Conservation (phyloP, 2,113 vertebrate species). For the Ploceus nigricollis region DNA sequence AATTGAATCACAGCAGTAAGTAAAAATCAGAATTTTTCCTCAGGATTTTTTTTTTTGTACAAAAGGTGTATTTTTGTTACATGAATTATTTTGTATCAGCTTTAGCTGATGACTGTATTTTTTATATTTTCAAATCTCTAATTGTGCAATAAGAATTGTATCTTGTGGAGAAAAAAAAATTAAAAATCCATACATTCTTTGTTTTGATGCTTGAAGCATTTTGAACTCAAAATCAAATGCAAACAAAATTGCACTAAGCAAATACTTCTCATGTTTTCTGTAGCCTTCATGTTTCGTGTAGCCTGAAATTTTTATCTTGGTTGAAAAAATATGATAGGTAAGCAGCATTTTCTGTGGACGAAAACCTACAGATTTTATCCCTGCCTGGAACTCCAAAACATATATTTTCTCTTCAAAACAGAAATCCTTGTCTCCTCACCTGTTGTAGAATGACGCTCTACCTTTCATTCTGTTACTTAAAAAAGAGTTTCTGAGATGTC, state of each 20-base stretch:
- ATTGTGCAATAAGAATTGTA: neutral
- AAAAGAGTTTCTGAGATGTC: neutral
- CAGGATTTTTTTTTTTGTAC: neutral
- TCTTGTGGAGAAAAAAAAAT: neutral
- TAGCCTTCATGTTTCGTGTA: too few relatives aligned
- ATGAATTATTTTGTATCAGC: neutral
- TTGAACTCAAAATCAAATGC: neutral
- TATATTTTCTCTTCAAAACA: neutral
- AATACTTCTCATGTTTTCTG: neutral
- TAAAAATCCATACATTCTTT: neutral
- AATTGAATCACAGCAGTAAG: neutral
- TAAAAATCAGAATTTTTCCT: neutral
- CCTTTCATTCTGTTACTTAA: neutral
- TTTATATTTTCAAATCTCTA: neutral
- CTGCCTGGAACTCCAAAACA: neutral
- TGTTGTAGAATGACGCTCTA: neutral
- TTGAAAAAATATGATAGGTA: neutral
- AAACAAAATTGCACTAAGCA: neutral
- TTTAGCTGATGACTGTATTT: neutral
- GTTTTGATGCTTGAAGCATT: neutral
- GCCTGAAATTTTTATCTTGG: neutral
- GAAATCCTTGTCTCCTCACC: neutral
- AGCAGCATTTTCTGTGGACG: neutral
- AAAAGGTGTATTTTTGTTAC: neutral
- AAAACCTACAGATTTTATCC: neutral